Evolutionary conservation across 2,888 invertebrate genomes (phyloP).

Genomic region (Apamea monoglypha): DNA sequence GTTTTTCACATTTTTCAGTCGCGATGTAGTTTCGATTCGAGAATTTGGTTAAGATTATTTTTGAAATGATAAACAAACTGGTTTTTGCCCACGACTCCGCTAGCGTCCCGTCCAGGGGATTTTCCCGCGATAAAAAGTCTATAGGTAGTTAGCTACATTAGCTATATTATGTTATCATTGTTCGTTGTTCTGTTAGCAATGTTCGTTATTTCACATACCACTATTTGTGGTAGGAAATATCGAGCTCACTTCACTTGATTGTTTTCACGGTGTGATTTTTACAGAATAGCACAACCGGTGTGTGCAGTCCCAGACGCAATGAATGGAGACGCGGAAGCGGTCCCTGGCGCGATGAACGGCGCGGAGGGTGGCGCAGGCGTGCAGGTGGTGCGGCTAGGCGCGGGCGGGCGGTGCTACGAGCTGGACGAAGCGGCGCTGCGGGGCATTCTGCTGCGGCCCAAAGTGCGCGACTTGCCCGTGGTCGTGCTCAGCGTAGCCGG

Average conservation of each 20-base stretch:
- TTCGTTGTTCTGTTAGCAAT: not conserved
- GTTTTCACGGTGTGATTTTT: not conserved
- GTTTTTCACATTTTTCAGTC: not conserved
- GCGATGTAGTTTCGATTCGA: not conserved
- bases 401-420: conserved; percentile 56
- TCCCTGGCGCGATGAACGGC: conserved; percentile 58
- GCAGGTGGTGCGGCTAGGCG: conserved; percentile 66
- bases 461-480: conserved; percentile 68
- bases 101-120: not conserved
- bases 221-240: not conserved
- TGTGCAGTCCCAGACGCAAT: conserved; percentile 55
- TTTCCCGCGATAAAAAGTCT: not conserved
- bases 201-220: not conserved
- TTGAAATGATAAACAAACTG: conserved; percentile 7
- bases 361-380: conserved; percentile 35
- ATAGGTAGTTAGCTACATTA: not conserved
- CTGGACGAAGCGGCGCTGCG: conserved; percentile 64
- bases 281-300: not conserved
- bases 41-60: not conserved
- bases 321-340: conserved; percentile 69
- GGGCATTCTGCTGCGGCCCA: conserved; percentile 60
- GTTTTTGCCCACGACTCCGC: not conserved
- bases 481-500: conserved; percentile 76
- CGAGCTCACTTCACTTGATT: not conserved
- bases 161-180: not conserved